These are phyloP conservation scores for Diprion similis DNA, from an alignment of 1,140 invertebrate species.

Conservation along the genomic window DNA sequence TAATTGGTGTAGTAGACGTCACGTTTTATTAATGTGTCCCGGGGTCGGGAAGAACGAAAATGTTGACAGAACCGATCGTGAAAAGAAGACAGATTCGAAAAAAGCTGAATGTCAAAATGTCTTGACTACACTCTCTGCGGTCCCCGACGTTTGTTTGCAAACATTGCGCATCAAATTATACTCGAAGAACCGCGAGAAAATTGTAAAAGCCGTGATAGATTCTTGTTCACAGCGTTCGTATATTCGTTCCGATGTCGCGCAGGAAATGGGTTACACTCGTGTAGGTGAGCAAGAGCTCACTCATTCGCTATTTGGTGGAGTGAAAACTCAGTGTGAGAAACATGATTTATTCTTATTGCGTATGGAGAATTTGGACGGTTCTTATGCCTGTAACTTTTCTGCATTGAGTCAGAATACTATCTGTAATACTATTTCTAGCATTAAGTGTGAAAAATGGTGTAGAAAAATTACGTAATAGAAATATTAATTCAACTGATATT, in stretches of 20 bases:
- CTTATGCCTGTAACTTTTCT: slow-evolving; percentile 32
- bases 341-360: slow-evolving; percentile 27
- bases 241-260: slow-evolving; percentile 28
- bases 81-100: slow-evolving; percentile 13
- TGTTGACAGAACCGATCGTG: background rate
- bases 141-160: slow-evolving; percentile 31
- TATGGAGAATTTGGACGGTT: slow-evolving; percentile 25
- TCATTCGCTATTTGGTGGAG: slow-evolving; percentile 28
- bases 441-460: slow-evolving; percentile 22
- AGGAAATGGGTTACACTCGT: slow-evolving; percentile 24
- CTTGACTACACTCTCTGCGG: slow-evolving; percentile 27
- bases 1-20: slow-evolving; percentile 23
- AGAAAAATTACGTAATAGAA: slow-evolving; percentile 21
- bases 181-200: slow-evolving; percentile 24
- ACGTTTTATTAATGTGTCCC: slow-evolving; percentile 27
- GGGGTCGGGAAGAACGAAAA: background rate
- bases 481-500: slow-evolving; percentile 34
- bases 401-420: slow-evolving; percentile 27
- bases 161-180: slow-evolving; percentile 29
- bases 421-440: slow-evolving; percentile 26
- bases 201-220: slow-evolving; percentile 31
- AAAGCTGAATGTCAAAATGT: slow-evolving; percentile 18
- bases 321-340: slow-evolving; percentile 7
- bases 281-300: slow-evolving; percentile 17
- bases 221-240: slow-evolving; percentile 32